Percentiles rank a stretch among this genome's conserved stretches.
Evolutionary conservation across 1,140 invertebrate species (phyloP).

Genomic region (Drosophila truncata): DNA sequence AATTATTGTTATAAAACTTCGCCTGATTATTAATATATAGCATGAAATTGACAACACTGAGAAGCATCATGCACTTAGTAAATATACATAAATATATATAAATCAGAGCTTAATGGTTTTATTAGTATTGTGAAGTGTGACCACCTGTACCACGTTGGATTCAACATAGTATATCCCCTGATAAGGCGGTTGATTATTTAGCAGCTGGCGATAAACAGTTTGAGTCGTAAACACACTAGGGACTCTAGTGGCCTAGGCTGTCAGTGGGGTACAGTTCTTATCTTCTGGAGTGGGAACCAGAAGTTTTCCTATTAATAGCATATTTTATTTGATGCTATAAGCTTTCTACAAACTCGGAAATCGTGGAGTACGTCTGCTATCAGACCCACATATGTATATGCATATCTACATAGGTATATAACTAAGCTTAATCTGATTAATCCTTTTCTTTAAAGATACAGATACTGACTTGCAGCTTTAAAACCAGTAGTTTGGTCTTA

Average conservation of each 20-base stretch:
- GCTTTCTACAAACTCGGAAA: background rate
- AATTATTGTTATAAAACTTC: background rate
- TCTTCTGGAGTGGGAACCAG: slow-evolving; percentile 23
- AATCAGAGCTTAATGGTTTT: background rate
- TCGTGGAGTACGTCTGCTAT: background rate
- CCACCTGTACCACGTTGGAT: slow-evolving; percentile 1
- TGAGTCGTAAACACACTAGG: background rate
- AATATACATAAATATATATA: slow-evolving; percentile 12
- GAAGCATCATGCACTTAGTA: background rate
- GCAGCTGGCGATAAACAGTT: slow-evolving; percentile 17
- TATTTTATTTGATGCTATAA: background rate
- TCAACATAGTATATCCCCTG: background rate
- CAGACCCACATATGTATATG: background rate
- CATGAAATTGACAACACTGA: background rate
- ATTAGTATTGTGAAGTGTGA: background rate
- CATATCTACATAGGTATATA: background rate
- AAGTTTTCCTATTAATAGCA: slow-evolving; percentile 1
- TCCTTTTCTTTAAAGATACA: background rate
- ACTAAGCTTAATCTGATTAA: background rate
- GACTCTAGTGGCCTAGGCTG: slow-evolving; percentile 25
- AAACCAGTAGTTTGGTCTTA: background rate
- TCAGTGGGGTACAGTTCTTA: slow-evolving; percentile 19
- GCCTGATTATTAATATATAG: slow-evolving; percentile 2
- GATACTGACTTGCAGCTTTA: background rate
- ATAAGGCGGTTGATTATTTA: slow-evolving; percentile 20